Evolutionary conservation across 2,113 vertebrate species (phyloP).

Genomic region (Corvus hawaiiensis): DNA sequence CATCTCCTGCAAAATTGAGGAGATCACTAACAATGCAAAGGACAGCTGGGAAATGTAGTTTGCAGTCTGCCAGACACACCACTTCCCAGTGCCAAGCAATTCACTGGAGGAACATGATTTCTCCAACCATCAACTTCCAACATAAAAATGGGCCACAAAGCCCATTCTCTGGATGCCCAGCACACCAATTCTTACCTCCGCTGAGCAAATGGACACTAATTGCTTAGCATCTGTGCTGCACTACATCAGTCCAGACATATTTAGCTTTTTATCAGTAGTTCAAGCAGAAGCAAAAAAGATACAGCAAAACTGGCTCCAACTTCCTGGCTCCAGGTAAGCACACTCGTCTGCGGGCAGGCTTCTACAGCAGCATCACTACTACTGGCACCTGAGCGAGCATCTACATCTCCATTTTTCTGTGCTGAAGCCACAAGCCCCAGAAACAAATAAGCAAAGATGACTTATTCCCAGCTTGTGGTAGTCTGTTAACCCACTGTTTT

Average conservation of each 20-base stretch:
- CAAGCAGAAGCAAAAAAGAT: neutral
- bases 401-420: neutral
- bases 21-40: neutral
- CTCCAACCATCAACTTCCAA: neutral
- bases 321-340: neutral
- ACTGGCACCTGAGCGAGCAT: fast-evolving
- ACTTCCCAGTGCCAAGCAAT: neutral
- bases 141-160: neutral
- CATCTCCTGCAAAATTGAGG: neutral
- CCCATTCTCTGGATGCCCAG: neutral
- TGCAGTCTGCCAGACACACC: neutral
- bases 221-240: neutral
- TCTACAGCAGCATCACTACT: neutral
- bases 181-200: neutral
- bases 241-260: neutral
- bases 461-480: neutral
- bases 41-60: neutral
- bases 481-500: too few relatives aligned
- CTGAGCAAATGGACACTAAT: neutral
- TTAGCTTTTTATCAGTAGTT: neutral
- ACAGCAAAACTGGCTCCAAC: neutral
- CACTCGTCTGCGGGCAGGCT: neutral
- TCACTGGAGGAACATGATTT: neutral
- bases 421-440: neutral
- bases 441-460: neutral